Evolutionary conservation across 2,888 invertebrate species (phyloP), one percentile per base, ranked within the genome.

Genomic region (Portevinia maculata): DNA sequence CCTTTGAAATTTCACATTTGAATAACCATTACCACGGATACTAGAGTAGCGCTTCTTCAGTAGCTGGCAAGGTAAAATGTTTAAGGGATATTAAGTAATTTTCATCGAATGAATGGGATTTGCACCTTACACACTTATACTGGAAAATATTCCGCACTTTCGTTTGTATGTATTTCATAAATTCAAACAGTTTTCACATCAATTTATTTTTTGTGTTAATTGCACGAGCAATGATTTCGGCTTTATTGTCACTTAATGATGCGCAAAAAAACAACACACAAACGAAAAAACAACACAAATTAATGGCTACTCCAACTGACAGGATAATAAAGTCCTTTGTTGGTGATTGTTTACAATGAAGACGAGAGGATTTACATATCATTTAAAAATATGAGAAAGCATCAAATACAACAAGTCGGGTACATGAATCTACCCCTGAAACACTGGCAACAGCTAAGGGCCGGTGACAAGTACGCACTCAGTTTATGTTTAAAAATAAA

Each of bases 281-380:
- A 24, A 24, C 24, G 24, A 24, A 24, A 24, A 24, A 57, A 32
- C 28, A 11, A 55, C 48, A 74, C 19, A 17, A 28, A 64, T 48
- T 15, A 44, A 4, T 32, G 3, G 15, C 9, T 3, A 59, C 8
- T 19, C 52, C 15, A 52, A 15, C 34, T 7, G 15, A 30, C 60
- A 39, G 70, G 30, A 57, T 44, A 24, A 24, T 24, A 28, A 57
- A 28, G 60, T 75, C 69, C 39, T 55, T 75, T 75, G 53, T 65
- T 41, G 48, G 57, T 64, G 52, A 70, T 64, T 81, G 70, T 70
- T 75, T 75, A 52, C 75, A 62, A 70, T 57, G 46, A 46, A 41
- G 9, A 19, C 9, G 13, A 17, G 44, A n/a, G 19, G 34, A 7
- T 53, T 37, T 34, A 7, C 5, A 44, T 50, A 8, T 50, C 34